These are phyloP conservation scores for Phrynocephalus vlangalii DNA, from an alignment of 2,797 vertebrate genomes.

Conservation along the genomic window DNA sequence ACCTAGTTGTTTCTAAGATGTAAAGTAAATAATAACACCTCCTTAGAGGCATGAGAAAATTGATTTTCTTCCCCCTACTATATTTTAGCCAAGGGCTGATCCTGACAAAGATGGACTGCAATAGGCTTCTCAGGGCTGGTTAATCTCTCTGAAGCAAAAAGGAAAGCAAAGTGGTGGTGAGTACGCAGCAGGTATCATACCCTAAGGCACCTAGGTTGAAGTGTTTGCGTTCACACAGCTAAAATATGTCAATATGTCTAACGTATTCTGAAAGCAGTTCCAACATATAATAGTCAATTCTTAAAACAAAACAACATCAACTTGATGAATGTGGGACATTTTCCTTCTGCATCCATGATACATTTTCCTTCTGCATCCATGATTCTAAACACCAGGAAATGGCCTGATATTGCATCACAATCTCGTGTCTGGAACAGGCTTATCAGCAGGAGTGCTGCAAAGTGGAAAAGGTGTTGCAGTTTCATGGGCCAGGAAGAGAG, in stretches of 20 bases:
- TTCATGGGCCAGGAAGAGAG: too few species aligned
- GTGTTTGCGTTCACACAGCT: constrained; percentile 34
- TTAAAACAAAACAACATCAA: too few species aligned
- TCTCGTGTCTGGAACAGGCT: too few species aligned
- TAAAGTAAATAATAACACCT: neutral
- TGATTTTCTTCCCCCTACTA: neutral
- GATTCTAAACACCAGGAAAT: too few species aligned
- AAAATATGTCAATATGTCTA: constrained; percentile 45
- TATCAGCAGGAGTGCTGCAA: too few species aligned
- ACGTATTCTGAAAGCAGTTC: neutral
- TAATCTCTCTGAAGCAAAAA: constrained; percentile 36
- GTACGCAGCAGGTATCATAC: constrained; percentile 28
- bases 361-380: too few species aligned
- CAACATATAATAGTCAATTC: too few species aligned
- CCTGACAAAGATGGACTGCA: constrained; percentile 30
- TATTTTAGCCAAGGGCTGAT: constrained; percentile 17
- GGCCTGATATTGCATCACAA: too few species aligned
- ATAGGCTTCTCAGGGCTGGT: constrained; percentile 30
- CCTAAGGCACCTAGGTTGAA: constrained; percentile 38
- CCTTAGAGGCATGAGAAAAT: constrained; percentile 5
- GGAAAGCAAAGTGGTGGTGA: neutral
- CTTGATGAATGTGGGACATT: too few species aligned
- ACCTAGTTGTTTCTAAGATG: neutral
- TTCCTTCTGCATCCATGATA: too few species aligned
- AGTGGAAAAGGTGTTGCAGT: too few species aligned